A percentile compares a stretch with the other conserved stretches of the same genome.
These are phyloP conservation scores for Ceratina australensis DNA, from an alignment of 1,140 invertebrate genomes.

Conservation along the genomic window DNA sequence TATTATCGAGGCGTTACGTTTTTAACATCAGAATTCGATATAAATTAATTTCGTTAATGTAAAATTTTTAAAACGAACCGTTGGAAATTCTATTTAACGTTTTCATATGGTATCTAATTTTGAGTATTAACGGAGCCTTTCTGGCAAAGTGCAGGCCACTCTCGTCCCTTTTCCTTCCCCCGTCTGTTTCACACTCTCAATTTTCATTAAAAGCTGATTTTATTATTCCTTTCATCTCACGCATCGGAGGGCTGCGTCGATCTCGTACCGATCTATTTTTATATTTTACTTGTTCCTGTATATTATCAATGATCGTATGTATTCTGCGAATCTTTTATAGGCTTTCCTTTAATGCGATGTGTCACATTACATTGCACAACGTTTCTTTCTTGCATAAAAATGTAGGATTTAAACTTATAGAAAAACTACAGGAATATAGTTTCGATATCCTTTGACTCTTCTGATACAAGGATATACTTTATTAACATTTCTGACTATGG, in stretches of 20 bases:
- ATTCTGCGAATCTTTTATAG: not conserved
- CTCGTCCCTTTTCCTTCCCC: too few relatives aligned
- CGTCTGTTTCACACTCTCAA: not conserved
- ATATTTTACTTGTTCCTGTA: not conserved
- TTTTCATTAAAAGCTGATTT: not conserved
- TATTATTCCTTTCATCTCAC: not conserved
- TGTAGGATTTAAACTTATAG: too few relatives aligned
- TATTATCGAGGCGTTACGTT: not conserved
- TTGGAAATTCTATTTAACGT: too few relatives aligned
- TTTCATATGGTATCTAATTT: too few relatives aligned
- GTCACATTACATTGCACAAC: too few relatives aligned
- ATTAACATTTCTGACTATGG: not conserved
- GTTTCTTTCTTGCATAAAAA: too few relatives aligned
- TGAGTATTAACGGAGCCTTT: too few relatives aligned
- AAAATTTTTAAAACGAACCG: too few relatives aligned
- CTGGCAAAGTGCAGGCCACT: too few relatives aligned
- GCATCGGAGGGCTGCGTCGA: not conserved
- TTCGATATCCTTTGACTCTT: not conserved
- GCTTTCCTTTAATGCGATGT: not conserved
- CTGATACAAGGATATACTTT: not conserved
- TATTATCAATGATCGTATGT: not conserved
- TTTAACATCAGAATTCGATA: not conserved
- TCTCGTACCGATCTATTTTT: not conserved
- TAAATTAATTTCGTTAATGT: too few relatives aligned
- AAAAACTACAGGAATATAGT: too few relatives aligned